Evolutionary conservation across 2,797 vertebrate species (phyloP).

Genomic region (Hemitrygon akajei): DNA sequence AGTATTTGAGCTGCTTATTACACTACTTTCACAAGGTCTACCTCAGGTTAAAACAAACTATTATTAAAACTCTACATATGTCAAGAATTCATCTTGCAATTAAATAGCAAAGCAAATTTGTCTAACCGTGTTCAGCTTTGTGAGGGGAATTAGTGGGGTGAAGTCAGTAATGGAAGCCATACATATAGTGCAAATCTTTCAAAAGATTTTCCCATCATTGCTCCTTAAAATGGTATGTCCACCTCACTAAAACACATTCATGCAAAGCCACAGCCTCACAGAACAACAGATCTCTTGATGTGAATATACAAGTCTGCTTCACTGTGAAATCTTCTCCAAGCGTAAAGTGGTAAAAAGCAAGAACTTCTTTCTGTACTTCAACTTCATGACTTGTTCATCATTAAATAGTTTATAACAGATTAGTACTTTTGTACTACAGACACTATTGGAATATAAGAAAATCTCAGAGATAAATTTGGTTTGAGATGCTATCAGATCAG

Average conservation of each 20-base stretch:
- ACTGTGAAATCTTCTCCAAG: background rate
- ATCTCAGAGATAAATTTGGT: background rate
- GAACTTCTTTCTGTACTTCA: background rate
- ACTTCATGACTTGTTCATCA: background rate
- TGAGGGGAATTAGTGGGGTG: background rate
- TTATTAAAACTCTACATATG: background rate
- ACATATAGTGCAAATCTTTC: background rate
- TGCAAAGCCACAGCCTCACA: background rate
- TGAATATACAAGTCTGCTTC: background rate
- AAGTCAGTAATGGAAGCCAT: background rate
- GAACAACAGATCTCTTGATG: background rate
- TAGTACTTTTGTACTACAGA: background rate
- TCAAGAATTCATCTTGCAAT: background rate
- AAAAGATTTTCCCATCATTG: background rate
- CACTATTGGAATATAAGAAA: background rate
- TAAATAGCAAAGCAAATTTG: background rate
- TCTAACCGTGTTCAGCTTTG: background rate
- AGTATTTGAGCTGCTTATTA: background rate
- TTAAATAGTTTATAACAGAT: background rate
- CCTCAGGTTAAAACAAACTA: background rate
- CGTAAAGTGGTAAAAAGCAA: background rate
- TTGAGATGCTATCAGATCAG: background rate
- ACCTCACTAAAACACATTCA: background rate
- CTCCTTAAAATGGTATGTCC: background rate
- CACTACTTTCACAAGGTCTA: background rate